Percentiles rank a stretch among this genome's conserved stretches.
Evolutionary conservation across 2,113 vertebrate genomes (phyloP).

Genomic region (Paradoxurus hermaphroditus): DNA sequence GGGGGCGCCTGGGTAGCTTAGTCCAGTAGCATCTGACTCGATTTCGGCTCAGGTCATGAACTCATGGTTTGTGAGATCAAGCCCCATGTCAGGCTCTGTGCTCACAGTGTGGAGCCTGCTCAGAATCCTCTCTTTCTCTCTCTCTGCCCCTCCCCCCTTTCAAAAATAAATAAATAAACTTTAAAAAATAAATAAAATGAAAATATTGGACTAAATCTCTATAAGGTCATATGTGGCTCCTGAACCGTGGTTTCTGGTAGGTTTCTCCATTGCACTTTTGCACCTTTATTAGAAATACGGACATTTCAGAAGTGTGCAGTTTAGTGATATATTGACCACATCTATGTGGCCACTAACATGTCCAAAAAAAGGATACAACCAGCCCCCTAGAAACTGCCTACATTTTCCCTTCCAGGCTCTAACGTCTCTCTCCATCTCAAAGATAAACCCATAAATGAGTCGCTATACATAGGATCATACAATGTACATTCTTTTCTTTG

Average conservation of each 20-base stretch:
- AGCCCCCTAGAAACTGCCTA: neutral
- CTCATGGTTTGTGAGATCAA: too few relatives aligned
- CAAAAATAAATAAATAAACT: too few relatives aligned
- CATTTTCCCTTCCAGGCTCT: neutral
- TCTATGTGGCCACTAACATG: neutral
- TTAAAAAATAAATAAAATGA: neutral
- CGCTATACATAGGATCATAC: neutral
- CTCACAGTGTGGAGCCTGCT: too few relatives aligned
- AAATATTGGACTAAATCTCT: neutral
- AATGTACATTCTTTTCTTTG: neutral
- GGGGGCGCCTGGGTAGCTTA: too few relatives aligned
- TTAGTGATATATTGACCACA: neutral
- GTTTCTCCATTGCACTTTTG: neutral
- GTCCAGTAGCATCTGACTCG: too few relatives aligned
- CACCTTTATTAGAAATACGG: neutral
- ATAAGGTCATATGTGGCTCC: neutral
- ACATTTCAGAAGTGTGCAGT: neutral
- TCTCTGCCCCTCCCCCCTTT: too few relatives aligned
- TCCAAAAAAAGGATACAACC: neutral
- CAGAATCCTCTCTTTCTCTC: too few relatives aligned
- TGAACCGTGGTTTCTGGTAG: neutral
- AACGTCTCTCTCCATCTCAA: neutral
- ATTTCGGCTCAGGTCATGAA: too few relatives aligned
- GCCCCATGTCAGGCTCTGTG: too few relatives aligned
- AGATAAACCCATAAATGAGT: neutral